Evolutionary conservation across 2,888 invertebrate genomes (phyloP).

Genomic region (Andrena trimmerana): DNA sequence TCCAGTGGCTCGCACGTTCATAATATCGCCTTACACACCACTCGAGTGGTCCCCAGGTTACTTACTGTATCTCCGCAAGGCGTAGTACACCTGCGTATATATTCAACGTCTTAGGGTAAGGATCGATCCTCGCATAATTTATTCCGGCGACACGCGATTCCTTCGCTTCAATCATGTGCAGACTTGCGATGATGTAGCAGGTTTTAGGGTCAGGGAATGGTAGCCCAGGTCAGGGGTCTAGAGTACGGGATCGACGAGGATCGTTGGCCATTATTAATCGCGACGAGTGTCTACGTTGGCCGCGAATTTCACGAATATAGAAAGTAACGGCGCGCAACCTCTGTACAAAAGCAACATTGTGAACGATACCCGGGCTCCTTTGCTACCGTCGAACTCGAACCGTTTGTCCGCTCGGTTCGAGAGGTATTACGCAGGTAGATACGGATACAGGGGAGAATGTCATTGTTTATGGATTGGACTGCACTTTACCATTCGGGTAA

Average conservation of each 20-base stretch:
- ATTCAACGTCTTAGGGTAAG: no score
- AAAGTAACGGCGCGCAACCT: no score
- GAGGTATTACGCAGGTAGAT: neutral
- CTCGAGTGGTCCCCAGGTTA: no score
- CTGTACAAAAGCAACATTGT: no score
- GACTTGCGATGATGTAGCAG: slow-evolving; percentile 22
- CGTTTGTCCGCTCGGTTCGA: neutral
- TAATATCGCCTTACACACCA: no score
- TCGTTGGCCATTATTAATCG: slow-evolving; percentile 7
- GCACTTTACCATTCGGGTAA: slow-evolving; percentile 58
- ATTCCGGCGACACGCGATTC: slow-evolving; percentile 36
- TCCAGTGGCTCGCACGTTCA: no score
- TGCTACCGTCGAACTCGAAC: neutral
- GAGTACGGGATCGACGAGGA: neutral
- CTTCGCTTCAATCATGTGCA: neutral
- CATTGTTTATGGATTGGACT: slow-evolving; percentile 54
- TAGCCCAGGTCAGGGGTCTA: slow-evolving; percentile 18
- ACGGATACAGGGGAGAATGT: slow-evolving; percentile 27
- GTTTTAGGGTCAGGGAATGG: neutral
- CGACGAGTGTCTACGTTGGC: no score
- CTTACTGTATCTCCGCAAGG: no score
- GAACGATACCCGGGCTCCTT: neutral
- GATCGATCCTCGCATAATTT: slow-evolving; percentile 32
- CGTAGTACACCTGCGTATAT: no score
- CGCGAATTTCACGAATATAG: no score